Conservation (phyloP, 2,797 vertebrate species). For the Nasua narica region DNA sequence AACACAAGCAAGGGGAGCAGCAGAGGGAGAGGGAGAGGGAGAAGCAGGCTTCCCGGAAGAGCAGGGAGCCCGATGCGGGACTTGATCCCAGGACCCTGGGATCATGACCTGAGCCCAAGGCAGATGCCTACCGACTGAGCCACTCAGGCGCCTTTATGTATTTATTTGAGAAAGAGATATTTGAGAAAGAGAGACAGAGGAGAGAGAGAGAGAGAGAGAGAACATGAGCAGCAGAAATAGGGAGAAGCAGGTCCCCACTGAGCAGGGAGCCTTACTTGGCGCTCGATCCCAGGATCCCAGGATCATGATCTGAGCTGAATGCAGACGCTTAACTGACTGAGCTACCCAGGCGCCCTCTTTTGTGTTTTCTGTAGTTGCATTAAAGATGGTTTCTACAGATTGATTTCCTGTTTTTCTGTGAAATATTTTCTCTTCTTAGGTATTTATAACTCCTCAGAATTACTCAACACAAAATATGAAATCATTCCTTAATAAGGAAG, state of each 20-base stretch:
- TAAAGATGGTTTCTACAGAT: constrained; percentile 13
- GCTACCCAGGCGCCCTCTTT: background rate
- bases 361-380: background rate
- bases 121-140: too few relatives aligned
- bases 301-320: background rate
- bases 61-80: too few relatives aligned
- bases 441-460: background rate
- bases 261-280: background rate
- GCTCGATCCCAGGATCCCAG: background rate
- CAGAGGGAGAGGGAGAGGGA: too few relatives aligned
- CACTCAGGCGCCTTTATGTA: too few relatives aligned
- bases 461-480: background rate
- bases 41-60: too few relatives aligned
- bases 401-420: constrained; percentile 13
- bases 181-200: too few relatives aligned
- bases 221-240: background rate
- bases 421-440: background rate
- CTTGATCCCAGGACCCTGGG: too few relatives aligned
- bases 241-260: background rate
- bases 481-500: background rate
- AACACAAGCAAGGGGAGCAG: too few relatives aligned
- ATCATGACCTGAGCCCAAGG: too few relatives aligned
- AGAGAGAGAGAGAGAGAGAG: background rate
- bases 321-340: background rate
- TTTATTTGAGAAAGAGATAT: too few relatives aligned